These are phyloP conservation scores for Xiphophorus couchianus DNA, from an alignment of 2,113 vertebrate species.

Conservation along the genomic window DNA sequence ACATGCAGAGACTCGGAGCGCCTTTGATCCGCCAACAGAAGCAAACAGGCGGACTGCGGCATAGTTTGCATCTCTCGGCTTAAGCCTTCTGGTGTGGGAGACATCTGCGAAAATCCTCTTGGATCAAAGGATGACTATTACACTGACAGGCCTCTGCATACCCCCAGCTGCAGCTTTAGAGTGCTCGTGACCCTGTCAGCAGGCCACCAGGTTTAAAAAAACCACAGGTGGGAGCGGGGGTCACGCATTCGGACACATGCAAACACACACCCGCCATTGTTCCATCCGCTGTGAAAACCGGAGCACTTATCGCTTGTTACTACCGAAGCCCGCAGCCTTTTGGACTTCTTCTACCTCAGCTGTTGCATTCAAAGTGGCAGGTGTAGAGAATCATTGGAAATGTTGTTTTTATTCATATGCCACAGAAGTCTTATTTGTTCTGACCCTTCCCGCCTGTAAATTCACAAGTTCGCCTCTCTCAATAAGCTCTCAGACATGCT, in stretches of 20 bases:
- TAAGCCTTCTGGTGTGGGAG: constrained; percentile 61
- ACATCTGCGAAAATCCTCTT: constrained; percentile 70
- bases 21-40: constrained; percentile 71
- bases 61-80: constrained; percentile 62
- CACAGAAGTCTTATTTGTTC: constrained; percentile 9
- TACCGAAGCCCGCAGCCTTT: background rate
- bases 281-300: background rate
- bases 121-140: constrained; percentile 79
- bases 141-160: constrained; percentile 51
- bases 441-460: constrained; percentile 22
- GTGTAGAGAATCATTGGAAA: background rate
- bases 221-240: constrained; percentile 64
- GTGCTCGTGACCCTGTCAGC: constrained; percentile 67
- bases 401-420: constrained; percentile 7
- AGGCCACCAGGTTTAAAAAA: constrained; percentile 45
- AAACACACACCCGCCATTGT: background rate
- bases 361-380: constrained; percentile 3
- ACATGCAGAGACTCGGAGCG: constrained; percentile 27
- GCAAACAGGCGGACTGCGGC: constrained; percentile 28
- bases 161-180: constrained; percentile 47
- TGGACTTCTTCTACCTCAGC: background rate
- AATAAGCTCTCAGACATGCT: constrained; percentile 13
- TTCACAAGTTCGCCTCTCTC: constrained; percentile 28
- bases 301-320: background rate
- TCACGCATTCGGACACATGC: constrained; percentile 4